Evolutionary conservation across 2,113 vertebrate species (phyloP).

Genomic region (Chaenogobius annularis): DNA sequence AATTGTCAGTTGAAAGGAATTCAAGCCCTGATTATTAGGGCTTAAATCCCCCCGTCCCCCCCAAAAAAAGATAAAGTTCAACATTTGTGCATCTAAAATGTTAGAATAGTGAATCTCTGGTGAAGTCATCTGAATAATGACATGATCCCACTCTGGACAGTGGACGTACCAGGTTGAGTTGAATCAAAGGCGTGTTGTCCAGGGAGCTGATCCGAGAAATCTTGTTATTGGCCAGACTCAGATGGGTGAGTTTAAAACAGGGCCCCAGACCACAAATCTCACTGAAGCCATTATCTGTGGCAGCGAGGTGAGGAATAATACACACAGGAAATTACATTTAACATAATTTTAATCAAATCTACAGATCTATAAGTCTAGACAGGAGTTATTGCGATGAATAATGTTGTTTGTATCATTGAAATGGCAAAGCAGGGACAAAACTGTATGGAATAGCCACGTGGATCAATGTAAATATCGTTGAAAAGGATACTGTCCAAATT

Average conservation of each 20-base stretch:
- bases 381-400: not conserved
- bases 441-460: not conserved
- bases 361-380: slow-evolving; percentile 10
- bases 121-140: too few species aligned
- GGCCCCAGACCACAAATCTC: slow-evolving; percentile 83
- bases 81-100: too few species aligned
- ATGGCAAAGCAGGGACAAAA: not conserved
- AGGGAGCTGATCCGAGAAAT: slow-evolving; percentile 77
- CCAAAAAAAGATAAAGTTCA: too few species aligned
- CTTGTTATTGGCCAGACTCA: slow-evolving; percentile 86
- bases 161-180: slow-evolving; percentile 83
- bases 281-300: slow-evolving; percentile 81
- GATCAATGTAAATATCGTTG: slow-evolving; percentile 9
- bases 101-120: too few species aligned
- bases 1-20: too few species aligned
- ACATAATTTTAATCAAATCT: slow-evolving; percentile 1
- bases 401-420: slow-evolving; percentile 3
- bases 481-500: slow-evolving; percentile 94
- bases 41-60: too few species aligned
- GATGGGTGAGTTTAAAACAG: slow-evolving; percentile 79
- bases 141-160: not conserved
- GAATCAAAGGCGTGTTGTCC: slow-evolving; percentile 76
- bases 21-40: too few species aligned
- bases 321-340: not conserved
- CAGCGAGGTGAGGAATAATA: slow-evolving; percentile 67